These are phyloP conservation scores for Belonocnema kinseyi DNA, from an alignment of 1,140 invertebrate species.

Conservation along the genomic window DNA sequence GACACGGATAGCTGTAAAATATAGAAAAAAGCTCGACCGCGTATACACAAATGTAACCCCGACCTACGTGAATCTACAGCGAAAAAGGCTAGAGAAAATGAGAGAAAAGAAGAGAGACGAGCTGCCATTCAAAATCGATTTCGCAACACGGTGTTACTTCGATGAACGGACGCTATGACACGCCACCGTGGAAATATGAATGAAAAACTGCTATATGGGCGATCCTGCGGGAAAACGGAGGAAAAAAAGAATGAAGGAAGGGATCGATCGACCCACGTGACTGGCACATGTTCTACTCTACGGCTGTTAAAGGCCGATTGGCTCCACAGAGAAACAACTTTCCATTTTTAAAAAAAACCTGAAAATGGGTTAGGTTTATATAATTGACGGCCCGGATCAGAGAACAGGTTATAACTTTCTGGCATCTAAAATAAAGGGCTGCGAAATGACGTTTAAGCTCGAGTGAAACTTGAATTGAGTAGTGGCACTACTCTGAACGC, in stretches of 20 bases:
- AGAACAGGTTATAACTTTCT: too few species aligned
- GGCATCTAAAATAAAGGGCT: too few species aligned
- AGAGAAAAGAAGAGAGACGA: conserved; percentile 31
- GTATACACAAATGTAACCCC: conserved; percentile 22
- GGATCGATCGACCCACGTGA: conserved; percentile 72
- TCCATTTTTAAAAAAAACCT: not conserved
- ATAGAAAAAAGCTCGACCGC: conserved; percentile 33
- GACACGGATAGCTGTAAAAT: conserved; percentile 28
- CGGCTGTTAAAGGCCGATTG: conserved; percentile 37
- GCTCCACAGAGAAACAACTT: conserved; percentile 3
- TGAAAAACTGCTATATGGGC: conserved; percentile 72
- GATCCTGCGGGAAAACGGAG: conserved; percentile 51
- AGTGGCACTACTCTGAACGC: too few species aligned
- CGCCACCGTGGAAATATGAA: conserved; percentile 73
- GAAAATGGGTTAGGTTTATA: too few species aligned
- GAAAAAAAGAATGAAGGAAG: conserved; percentile 53
- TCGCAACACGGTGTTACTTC: conserved; percentile 59
- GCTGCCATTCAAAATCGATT: conserved; percentile 74
- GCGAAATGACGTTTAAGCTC: too few species aligned
- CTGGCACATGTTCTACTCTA: conserved; percentile 71
- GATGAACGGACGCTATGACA: conserved; percentile 55
- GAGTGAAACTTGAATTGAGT: too few species aligned
- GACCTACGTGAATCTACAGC: conserved; percentile 19
- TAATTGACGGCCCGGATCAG: too few species aligned
- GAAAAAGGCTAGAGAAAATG: conserved; percentile 26